Conservation (phyloP, 2,797 vertebrate genomes). For the Alauda arvensis region DNA sequence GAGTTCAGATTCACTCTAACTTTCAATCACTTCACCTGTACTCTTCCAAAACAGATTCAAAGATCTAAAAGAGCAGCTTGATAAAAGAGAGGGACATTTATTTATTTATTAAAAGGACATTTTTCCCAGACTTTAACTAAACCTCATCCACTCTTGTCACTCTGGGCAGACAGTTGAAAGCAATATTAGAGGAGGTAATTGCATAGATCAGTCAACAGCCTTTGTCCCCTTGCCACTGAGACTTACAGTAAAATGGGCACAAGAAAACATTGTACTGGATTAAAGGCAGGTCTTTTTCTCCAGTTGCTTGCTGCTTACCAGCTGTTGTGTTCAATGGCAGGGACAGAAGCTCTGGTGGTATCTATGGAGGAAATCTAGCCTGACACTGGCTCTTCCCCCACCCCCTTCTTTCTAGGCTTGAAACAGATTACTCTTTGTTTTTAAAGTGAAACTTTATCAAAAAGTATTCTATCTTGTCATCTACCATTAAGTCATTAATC, state of each 20-base stretch:
- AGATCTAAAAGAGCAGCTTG: conserved; percentile 52
- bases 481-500: conserved; percentile 66
- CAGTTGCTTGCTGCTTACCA: conserved; percentile 80
- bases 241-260: conserved; percentile 78
- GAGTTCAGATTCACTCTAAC: conserved; percentile 33
- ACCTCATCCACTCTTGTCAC: conserved; percentile 78
- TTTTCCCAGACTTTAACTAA: conserved; percentile 79
- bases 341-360: conserved; percentile 67
- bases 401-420: conserved; percentile 5
- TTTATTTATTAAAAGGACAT: conserved; percentile 64
- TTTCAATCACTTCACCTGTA: conserved; percentile 46
- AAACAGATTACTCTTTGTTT: conserved; percentile 71
- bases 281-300: conserved; percentile 77
- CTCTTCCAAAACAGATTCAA: conserved; percentile 64
- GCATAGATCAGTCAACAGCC: conserved; percentile 84
- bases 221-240: conserved; percentile 81
- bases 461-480: conserved; percentile 68
- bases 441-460: conserved; percentile 68
- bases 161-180: conserved; percentile 80
- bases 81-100: conserved; percentile 29
- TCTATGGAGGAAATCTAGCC: conserved; percentile 72
- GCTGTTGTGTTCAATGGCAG: conserved; percentile 75
- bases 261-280: conserved; percentile 75
- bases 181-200: conserved; percentile 86
- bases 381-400: conserved; percentile 1